phyloP scores from a whole-genome alignment of 2,113 vertebrate genomes.

The Paramormyrops kingsleyae region DNA sequence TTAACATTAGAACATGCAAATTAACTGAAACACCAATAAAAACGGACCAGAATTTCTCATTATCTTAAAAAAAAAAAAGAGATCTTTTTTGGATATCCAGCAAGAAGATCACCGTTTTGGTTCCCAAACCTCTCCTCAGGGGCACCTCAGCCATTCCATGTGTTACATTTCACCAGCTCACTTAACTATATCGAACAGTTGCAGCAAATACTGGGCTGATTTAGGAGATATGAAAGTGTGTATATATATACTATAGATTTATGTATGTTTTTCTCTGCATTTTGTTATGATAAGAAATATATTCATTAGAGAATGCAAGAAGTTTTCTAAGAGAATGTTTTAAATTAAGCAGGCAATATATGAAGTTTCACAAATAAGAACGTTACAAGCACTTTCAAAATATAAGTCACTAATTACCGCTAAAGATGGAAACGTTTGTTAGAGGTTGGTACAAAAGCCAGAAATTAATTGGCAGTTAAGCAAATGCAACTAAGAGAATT shows the following conservation, averaged over 20 bases:
- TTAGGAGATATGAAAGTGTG: background rate
- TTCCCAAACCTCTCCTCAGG: background rate
- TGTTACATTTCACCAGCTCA: background rate
- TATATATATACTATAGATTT: background rate
- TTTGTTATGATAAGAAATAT: background rate
- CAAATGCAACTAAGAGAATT: background rate
- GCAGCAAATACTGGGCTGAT: background rate
- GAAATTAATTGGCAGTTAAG: background rate
- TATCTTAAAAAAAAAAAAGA: background rate
- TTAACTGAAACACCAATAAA: background rate
- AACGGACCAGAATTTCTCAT: background rate
- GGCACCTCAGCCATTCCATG: background rate
- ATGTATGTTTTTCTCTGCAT: background rate
- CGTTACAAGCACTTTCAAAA: background rate
- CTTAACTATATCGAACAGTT: background rate
- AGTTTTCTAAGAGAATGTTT: background rate
- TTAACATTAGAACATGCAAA: background rate
- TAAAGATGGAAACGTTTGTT: background rate
- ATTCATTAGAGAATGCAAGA: background rate
- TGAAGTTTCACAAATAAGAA: background rate
- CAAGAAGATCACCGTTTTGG: background rate
- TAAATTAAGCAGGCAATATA: background rate
- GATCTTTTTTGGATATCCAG: background rate
- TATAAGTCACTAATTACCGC: background rate
- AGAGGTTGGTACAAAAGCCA: background rate